Conservation (phyloP, 1,140 invertebrate species). For the Aleiodes sp. region DNA sequence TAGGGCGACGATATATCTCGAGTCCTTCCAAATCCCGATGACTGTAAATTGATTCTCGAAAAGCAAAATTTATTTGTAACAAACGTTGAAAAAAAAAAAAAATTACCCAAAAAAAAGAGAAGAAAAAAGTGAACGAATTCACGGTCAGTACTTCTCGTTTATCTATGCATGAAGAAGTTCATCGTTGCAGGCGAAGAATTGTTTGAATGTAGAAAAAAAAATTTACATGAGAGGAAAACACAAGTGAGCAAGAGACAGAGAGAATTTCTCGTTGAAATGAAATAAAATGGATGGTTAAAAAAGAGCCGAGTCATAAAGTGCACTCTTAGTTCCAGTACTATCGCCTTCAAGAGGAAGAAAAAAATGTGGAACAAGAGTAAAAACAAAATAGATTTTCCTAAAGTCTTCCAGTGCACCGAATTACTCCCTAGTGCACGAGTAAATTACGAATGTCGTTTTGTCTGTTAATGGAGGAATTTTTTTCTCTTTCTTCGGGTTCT, state of each 20-base stretch:
- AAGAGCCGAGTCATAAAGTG: slow-evolving; percentile 10
- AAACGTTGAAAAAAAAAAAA: no score
- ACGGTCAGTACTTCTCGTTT: not conserved
- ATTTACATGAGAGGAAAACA: not conserved
- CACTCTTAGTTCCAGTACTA: slow-evolving; percentile 13
- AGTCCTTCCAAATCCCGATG: not conserved
- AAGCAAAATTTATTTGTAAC: no score
- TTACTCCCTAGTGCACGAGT: not conserved
- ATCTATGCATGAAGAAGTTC: not conserved
- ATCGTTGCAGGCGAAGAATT: not conserved
- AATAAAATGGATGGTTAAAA: not conserved
- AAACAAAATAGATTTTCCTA: not conserved
- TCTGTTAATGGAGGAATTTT: not conserved
- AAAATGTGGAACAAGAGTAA: not conserved
- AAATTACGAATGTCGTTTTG: slow-evolving; percentile 21
- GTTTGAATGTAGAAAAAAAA: no score
- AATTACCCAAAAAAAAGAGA: not conserved
- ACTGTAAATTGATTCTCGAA: no score
- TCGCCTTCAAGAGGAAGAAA: not conserved
- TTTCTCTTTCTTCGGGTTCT: not conserved
- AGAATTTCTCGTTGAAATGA: not conserved
- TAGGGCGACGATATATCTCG: no score
- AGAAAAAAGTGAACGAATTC: not conserved
- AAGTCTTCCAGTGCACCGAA: slow-evolving; percentile 1
- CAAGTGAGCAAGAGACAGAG: not conserved